Conservation (phyloP, 2,113 vertebrate genomes). For the Mellivora capensis region DNA sequence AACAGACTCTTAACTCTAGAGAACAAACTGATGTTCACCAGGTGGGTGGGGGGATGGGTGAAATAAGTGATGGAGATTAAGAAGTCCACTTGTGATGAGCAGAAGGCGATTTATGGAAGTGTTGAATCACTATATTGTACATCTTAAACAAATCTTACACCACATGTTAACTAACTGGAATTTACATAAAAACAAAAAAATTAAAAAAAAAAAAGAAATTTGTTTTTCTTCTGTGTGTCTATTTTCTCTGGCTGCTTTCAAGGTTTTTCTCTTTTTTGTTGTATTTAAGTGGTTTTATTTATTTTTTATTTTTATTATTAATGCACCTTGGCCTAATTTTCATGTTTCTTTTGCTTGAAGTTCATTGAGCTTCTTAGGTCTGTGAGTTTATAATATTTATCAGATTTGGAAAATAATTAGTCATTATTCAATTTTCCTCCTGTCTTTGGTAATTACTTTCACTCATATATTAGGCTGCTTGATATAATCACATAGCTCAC, state of each 20-base stretch:
- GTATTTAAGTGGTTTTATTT: background rate
- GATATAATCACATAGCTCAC: background rate
- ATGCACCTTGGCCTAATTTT: background rate
- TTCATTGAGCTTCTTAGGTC: background rate
- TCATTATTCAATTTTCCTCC: background rate
- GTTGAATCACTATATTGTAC: background rate
- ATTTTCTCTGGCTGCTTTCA: background rate
- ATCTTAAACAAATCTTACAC: background rate
- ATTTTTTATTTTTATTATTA: too few relatives aligned
- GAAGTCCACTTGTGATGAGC: background rate
- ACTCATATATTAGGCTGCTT: background rate
- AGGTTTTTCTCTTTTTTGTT: background rate
- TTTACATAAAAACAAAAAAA: background rate
- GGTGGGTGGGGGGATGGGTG: background rate
- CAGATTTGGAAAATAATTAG: background rate
- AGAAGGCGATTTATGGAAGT: background rate
- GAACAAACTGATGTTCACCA: background rate
- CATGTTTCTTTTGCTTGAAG: background rate
- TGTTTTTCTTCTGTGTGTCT: background rate
- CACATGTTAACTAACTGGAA: background rate
- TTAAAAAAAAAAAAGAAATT: background rate
- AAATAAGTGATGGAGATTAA: background rate
- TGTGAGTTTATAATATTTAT: background rate
- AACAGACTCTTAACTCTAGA: background rate
- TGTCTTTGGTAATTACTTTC: background rate